Percentiles rank a stretch among this genome's conserved stretches.
These are phyloP conservation scores for Clarias magur DNA, from an alignment of 2,113 vertebrate genomes.

Conservation along the genomic window DNA sequence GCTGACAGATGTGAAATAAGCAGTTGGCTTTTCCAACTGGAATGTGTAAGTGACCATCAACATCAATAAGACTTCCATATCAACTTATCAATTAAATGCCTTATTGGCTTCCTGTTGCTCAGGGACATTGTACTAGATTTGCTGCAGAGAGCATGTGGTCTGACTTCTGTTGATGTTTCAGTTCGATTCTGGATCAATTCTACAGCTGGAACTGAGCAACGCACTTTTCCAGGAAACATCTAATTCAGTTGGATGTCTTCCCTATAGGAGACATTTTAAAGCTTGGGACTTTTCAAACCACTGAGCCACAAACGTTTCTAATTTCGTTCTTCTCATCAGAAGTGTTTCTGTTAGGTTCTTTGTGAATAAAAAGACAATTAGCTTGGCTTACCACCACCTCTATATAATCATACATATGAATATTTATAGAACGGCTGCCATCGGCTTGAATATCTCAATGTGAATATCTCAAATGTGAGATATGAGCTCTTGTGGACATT, in stretches of 20 bases:
- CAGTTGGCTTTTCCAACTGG: background rate
- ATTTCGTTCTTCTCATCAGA: constrained; percentile 2
- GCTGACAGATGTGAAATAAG: background rate
- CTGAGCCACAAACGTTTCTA: background rate
- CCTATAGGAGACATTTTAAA: constrained; percentile 20
- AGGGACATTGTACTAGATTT: constrained; percentile 18
- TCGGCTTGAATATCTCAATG: background rate
- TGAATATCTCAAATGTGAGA: background rate
- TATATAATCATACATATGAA: background rate
- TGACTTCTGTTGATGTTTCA: constrained; percentile 34
- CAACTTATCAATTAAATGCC: background rate
- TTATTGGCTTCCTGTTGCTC: constrained; percentile 28
- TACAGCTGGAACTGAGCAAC: constrained; percentile 8
- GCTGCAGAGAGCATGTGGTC: constrained; percentile 11
- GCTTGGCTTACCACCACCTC: background rate
- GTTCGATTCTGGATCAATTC: constrained; percentile 37
- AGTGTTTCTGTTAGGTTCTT: background rate
- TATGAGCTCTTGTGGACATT: background rate
- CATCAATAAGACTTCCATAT: background rate
- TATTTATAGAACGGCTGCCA: background rate
- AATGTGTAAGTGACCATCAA: background rate
- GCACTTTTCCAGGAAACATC: constrained; percentile 3
- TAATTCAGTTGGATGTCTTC: background rate
- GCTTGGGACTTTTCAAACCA: constrained; percentile 3
- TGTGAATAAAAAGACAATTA: constrained; percentile 16